These are phyloP conservation scores for Pachypanchax playfairii DNA, from an alignment of 2,113 vertebrate genomes.

Conservation along the genomic window DNA sequence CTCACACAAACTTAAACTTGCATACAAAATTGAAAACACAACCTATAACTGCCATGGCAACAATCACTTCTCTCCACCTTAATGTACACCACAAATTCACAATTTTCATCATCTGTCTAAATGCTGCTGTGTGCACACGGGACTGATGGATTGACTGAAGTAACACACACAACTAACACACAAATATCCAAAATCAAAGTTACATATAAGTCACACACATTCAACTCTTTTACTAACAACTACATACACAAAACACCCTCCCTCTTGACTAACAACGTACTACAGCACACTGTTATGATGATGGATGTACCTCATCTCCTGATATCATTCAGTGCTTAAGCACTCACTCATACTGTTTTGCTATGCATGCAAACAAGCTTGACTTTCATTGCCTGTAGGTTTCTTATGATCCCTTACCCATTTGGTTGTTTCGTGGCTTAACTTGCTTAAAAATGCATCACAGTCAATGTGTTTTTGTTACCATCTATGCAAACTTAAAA, in stretches of 20 bases:
- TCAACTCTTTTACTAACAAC: slow-evolving; percentile 13
- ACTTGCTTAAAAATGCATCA: too few species aligned
- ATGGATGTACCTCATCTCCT: slow-evolving; percentile 31
- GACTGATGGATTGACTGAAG: slow-evolving; percentile 23
- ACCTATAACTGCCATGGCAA: not conserved
- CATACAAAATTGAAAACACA: not conserved
- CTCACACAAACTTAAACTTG: slow-evolving; percentile 8
- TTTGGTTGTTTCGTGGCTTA: too few species aligned
- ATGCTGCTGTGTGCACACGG: slow-evolving; percentile 18
- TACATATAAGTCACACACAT: slow-evolving; percentile 14
- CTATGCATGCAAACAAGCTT: not conserved
- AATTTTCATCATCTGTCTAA: slow-evolving; percentile 9
- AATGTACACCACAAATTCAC: slow-evolving; percentile 4
- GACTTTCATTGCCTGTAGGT: too few species aligned
- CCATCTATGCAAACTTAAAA: too few species aligned
- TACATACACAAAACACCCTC: slow-evolving; percentile 2
- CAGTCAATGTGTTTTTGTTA: too few species aligned
- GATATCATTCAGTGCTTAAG: slow-evolving; percentile 22
- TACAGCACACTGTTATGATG: not conserved
- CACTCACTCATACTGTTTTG: not conserved
- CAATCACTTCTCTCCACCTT: not conserved
- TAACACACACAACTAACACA: slow-evolving; percentile 19
- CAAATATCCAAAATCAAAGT: not conserved
- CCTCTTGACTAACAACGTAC: not conserved
- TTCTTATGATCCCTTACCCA: too few species aligned